phyloP scores from a whole-genome alignment of 2,113 vertebrate species.

The Tonatia bakeri region DNA sequence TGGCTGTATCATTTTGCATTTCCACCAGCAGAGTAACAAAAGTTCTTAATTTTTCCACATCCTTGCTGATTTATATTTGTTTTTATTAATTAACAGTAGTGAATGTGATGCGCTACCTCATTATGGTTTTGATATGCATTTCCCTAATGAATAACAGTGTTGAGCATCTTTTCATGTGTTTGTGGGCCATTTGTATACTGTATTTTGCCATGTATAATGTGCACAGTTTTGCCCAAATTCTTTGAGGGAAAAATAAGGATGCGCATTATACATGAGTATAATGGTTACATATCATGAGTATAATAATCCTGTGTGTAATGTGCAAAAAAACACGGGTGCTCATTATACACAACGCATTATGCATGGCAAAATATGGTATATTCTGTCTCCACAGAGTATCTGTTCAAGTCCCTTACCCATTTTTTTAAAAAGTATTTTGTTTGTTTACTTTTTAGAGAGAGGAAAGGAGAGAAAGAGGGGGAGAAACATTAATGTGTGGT shows the following conservation, averaged over 20 bases:
- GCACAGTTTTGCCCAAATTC: too few relatives aligned
- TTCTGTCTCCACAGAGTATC: neutral
- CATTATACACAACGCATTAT: too few relatives aligned
- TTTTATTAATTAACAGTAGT: neutral
- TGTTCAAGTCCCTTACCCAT: neutral
- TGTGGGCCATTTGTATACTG: neutral
- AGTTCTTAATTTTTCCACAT: neutral
- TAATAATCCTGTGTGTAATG: too few relatives aligned
- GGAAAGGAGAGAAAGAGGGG: too few relatives aligned
- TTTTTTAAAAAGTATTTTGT: neutral
- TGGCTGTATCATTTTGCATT: neutral
- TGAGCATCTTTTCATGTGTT: neutral
- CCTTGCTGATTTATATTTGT: neutral
- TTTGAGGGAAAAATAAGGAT: too few relatives aligned
- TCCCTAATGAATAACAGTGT: neutral
- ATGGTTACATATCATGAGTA: too few relatives aligned
- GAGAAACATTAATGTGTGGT: too few relatives aligned
- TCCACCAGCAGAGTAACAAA: neutral
- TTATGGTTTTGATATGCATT: conserved; percentile 4
- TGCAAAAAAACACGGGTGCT: too few relatives aligned
- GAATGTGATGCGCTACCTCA: neutral
- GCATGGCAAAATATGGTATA: too few relatives aligned
- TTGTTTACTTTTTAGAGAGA: too few relatives aligned
- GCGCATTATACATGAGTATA: too few relatives aligned
- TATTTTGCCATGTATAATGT: too few relatives aligned